phyloP scores from a whole-genome alignment of 1,140 invertebrate species.

The Helicoverpa zea region DNA sequence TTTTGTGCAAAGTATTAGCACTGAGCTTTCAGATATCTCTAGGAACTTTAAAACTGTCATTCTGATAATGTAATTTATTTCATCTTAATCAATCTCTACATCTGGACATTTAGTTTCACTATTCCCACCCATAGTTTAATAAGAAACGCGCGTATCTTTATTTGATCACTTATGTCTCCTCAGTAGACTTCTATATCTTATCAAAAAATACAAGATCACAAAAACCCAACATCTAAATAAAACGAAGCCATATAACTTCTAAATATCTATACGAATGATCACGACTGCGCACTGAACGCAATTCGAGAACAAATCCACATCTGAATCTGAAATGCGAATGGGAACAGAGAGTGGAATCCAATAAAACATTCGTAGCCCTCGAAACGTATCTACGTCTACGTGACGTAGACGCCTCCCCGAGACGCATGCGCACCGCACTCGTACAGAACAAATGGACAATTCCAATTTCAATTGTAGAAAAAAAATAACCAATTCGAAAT shows the following conservation, averaged over 20 bases:
- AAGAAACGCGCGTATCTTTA: background rate
- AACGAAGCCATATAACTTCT: conserved; percentile 8
- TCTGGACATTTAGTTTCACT: no score
- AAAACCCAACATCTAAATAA: background rate
- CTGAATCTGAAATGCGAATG: conserved; percentile 80
- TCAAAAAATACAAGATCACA: background rate
- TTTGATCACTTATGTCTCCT: no score
- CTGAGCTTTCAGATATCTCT: no score
- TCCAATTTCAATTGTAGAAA: conserved; percentile 86
- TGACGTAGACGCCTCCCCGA: conserved; percentile 78
- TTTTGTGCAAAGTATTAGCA: no score
- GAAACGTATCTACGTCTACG: conserved; percentile 84
- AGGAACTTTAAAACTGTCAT: no score
- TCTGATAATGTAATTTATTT: no score
- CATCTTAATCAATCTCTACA: no score
- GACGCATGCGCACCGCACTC: conserved; percentile 79
- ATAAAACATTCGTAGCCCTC: conserved; percentile 82
- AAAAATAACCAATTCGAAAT: conserved; percentile 86
- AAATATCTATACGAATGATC: conserved; percentile 41
- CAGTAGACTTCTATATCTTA: background rate
- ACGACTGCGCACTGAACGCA: conserved; percentile 72
- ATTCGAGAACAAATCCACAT: conserved; percentile 75
- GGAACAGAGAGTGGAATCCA: conserved; percentile 79
- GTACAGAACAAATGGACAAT: conserved; percentile 84
- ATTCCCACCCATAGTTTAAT: no score